Evolutionary conservation across 2,797 vertebrate species (phyloP).

Genomic region (Acipenser transmontanus): DNA sequence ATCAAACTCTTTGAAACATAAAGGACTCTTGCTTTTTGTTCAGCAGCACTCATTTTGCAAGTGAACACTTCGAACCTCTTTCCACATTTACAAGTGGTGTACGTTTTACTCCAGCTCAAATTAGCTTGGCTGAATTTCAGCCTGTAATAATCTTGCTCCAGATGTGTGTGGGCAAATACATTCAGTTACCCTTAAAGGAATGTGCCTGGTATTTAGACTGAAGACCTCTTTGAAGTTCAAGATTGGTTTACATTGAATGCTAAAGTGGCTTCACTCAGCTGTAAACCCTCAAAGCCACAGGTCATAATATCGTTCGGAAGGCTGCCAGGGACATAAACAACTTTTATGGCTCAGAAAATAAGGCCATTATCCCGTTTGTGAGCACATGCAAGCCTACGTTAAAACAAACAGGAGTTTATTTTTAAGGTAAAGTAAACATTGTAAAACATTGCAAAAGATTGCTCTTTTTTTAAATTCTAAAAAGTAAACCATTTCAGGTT

Average conservation of each 20-base stretch:
- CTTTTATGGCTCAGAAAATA: conserved; percentile 12
- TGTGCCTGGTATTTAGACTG: conserved; percentile 13
- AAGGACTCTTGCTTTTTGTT: too few species aligned
- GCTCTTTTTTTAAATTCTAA: background rate
- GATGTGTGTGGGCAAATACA: conserved; percentile 15
- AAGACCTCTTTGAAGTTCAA: conserved; percentile 13
- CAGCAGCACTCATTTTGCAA: conserved; percentile 37
- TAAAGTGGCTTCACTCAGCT: background rate
- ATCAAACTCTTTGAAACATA: too few species aligned
- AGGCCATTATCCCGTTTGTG: background rate
- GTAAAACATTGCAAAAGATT: background rate
- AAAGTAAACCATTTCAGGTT: background rate
- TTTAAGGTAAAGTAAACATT: conserved; percentile 4
- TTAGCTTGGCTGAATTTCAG: background rate
- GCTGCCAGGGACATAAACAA: conserved; percentile 12
- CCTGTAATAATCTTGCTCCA: conserved; percentile 4
- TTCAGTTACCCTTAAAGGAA: conserved; percentile 10
- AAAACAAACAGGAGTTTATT: background rate
- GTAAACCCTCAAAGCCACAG: conserved; percentile 11
- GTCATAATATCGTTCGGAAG: conserved; percentile 13
- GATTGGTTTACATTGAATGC: conserved; percentile 12
- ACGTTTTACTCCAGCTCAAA: background rate
- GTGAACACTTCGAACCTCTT: conserved; percentile 11
- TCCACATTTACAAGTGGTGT: conserved; percentile 13
- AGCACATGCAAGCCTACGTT: background rate